Conservation (phyloP, 1,140 invertebrate genomes). For the Bombus sibiricus region DNA sequence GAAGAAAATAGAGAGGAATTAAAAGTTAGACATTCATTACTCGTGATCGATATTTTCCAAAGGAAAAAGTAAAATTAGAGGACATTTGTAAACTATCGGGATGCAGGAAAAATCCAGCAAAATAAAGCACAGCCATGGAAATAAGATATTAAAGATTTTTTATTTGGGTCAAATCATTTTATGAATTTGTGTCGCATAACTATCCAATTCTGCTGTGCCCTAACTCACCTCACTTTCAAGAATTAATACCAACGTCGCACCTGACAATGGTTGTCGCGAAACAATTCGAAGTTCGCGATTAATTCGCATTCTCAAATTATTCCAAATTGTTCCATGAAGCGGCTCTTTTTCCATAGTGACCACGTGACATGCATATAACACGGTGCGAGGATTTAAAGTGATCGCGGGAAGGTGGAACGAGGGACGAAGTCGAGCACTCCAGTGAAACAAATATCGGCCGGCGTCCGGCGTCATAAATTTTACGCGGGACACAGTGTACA, state of each 20-base stretch:
- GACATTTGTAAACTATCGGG: neutral
- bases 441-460: conserved; percentile 78
- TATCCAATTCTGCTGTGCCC: neutral
- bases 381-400: neutral
- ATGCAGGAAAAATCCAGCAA: no score
- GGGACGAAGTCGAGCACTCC: conserved; percentile 25
- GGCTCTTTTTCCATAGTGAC: conserved; percentile 14
- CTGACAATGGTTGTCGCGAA: neutral
- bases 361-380: conserved; percentile 4
- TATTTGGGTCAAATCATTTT: neutral
- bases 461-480: conserved; percentile 73
- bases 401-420: neutral
- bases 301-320: conserved; percentile 26
- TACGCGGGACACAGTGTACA: conserved; percentile 69
- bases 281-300: neutral
- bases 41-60: no score
- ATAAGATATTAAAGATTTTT: neutral
- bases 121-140: neutral
- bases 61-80: no score
- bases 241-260: neutral
- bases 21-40: neutral
- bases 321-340: neutral
- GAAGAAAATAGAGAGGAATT: neutral
- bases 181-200: neutral
- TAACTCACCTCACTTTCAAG: neutral